Evolutionary conservation across 2,888 invertebrate species (phyloP), one percentile per base, ranked within the genome.

Genomic region (Gisinianus flammeolus): DNA sequence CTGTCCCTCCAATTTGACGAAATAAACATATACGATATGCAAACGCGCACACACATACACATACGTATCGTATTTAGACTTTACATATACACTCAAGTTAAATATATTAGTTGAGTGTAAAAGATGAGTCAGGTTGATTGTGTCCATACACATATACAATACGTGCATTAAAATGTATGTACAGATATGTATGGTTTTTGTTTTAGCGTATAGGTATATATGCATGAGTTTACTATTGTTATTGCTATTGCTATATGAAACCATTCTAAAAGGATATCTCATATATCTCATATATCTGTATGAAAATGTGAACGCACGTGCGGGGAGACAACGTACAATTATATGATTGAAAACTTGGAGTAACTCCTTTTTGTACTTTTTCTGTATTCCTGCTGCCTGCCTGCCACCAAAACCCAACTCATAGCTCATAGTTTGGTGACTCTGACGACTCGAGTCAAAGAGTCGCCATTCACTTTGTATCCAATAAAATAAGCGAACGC

Each of bases 271-370:
- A 44, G 44, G 44, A 44, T 44, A 44, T 44, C 44, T 44, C n/a
- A n/a, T n/a, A n/a, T n/a, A n/a, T n/a, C n/a, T n/a, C n/a, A n/a
- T n/a, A n/a, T n/a, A n/a, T n/a, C n/a, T n/a, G n/a, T n/a, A n/a
- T n/a, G 44, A 72, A 77, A 77, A 64, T 30, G 62, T 30, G 30
- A 24, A 62, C 67, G 68, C 76, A 68, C 68, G 76, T 70, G 62
- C 54, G 19, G 62, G 22, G 76, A 70, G 62, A 70, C 76, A 76
- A 76, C 70, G 44, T 76, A 68, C 76, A 76, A 76, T 76, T 76
- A 76, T 76, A 69, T 67, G 67, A 67, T 67, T 67, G 67, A 67
- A 67, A 67, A 67, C 67, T 67, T 31, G n/a, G 19, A 67, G 35
- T 22, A 67, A 33, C 31, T 30, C 33, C 33, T 10, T 67, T 67